Evolutionary conservation across 2,113 vertebrate genomes (phyloP), one percentile per base, ranked within the genome.

Genomic region (Hypanus sabinus): DNA sequence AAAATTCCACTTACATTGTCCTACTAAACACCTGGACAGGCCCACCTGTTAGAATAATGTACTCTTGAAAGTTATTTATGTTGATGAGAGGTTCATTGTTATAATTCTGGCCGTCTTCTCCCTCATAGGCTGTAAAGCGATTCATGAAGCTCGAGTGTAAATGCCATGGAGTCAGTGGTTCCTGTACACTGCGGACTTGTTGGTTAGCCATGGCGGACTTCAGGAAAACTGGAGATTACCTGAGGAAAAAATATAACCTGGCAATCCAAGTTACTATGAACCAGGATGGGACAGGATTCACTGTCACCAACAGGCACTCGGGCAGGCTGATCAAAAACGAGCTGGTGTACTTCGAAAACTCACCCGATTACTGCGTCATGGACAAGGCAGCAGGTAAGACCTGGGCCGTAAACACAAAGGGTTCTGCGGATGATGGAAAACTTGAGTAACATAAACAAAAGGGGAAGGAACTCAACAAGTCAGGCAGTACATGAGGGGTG

Each of bases 61-160:
- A 5, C 27, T 90, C 30, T 90, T 68, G 60, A 90, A 90, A 33
- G 8, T 33, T 27, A 60, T 90, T 3, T 33, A 4, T 65, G n/a
- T 65, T n/a, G 11, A 60, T 3, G 0, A 71, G 7, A 65, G 60
- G 16, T 90, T 68, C n/a, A 60, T 90, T 14, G n/a, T 60, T 90
- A 38, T 76, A 62, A 90, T 16, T 57, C 62, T 85, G 76, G 0
- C 5, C 87, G 73, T 91, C 94, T 80, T 14, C 93, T 94, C 94
- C 94, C 95, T 81, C 94, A 0, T 95, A 99, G 99, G 98, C 99
- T 65, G 99, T 99, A 95, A 98, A 99, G 94, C 97, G 98, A 18
- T 99, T 99, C 96, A 97, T 99, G 97, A 99, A 99, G 96, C 97
- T 98, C 95, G 98, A 99, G 95, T 99, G 99, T 95, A 99, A 99